A percentile compares a stretch with the other conserved stretches of the same genome.
phyloP scores from a whole-genome alignment of 2,113 vertebrate genomes.

The Salvelinus namaycush region DNA sequence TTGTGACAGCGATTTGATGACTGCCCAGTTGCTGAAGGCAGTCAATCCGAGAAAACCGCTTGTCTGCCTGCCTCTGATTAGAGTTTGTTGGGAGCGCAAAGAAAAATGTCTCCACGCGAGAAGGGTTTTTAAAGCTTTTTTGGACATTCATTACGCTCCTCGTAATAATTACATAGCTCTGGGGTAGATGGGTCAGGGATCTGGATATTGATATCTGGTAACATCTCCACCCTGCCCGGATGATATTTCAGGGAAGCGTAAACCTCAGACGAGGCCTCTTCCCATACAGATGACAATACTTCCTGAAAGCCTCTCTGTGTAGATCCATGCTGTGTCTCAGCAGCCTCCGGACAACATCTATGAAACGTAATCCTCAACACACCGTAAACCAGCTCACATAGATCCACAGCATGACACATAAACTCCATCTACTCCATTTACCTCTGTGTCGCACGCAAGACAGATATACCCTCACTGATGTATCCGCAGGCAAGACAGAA shows the following conservation, averaged over 20 bases:
- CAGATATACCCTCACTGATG: neutral
- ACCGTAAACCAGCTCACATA: slow-evolving; percentile 11
- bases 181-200: slow-evolving; percentile 46
- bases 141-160: neutral
- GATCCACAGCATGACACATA: neutral
- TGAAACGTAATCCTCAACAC: slow-evolving; percentile 14
- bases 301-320: slow-evolving; percentile 14
- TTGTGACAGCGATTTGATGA: slow-evolving; percentile 26
- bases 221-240: slow-evolving; percentile 52
- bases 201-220: slow-evolving; percentile 46
- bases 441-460: neutral
- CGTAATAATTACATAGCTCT: slow-evolving; percentile 24
- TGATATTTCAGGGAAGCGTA: slow-evolving; percentile 32
- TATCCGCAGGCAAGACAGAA: neutral
- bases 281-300: slow-evolving; percentile 6
- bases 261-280: slow-evolving; percentile 22
- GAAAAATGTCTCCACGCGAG: neutral
- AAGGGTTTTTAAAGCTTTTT: neutral
- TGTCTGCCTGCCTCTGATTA: slow-evolving; percentile 9
- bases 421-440: neutral
- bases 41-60: slow-evolving; percentile 7
- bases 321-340: neutral
- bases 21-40: slow-evolving; percentile 20
- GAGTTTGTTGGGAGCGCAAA: slow-evolving; percentile 10
- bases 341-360: neutral